These are phyloP conservation scores for Callionymus lyra DNA, from an alignment of 2,113 vertebrate species.

Conservation along the genomic window DNA sequence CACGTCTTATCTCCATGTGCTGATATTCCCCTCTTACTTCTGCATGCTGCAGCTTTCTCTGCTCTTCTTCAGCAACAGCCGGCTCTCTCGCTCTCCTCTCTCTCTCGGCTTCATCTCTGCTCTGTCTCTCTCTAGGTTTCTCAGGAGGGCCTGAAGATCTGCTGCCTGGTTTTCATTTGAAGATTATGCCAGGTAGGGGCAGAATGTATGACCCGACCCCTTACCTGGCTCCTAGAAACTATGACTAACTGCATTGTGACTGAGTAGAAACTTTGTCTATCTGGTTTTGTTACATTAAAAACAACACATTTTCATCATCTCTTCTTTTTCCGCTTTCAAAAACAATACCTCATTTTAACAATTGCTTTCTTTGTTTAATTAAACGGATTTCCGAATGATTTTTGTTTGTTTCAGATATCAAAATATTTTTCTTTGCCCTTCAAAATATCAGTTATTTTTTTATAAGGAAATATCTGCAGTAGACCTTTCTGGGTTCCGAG, in stretches of 20 bases:
- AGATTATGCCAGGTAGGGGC: constrained; percentile 96
- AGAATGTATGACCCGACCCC: constrained; percentile 34
- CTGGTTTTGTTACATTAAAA: too few species aligned
- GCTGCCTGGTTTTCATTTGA: constrained; percentile 93
- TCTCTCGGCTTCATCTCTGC: constrained; percentile 24
- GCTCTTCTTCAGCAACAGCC: constrained; percentile 12
- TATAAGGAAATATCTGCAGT: too few species aligned
- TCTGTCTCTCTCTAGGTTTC: constrained; percentile 78
- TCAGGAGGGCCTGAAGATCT: constrained; percentile 91
- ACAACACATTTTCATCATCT: too few species aligned
- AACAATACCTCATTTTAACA: too few species aligned
- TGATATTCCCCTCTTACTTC: not conserved
- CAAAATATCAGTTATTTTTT: too few species aligned
- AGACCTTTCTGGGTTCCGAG: too few species aligned
- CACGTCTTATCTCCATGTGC: too few species aligned
- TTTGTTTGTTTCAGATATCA: too few species aligned
- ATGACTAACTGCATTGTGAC: constrained; percentile 21
- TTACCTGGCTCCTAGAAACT: constrained; percentile 30
- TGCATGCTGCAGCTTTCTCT: constrained; percentile 37
- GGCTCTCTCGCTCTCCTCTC: constrained; percentile 11
- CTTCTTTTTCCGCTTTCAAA: too few species aligned
- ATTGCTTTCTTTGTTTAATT: too few species aligned
- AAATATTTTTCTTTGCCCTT: too few species aligned
- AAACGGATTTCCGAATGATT: too few species aligned
- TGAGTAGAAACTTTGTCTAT: not conserved